Conservation (phyloP, 2,113 vertebrate species). For the Mellivora capensis region DNA sequence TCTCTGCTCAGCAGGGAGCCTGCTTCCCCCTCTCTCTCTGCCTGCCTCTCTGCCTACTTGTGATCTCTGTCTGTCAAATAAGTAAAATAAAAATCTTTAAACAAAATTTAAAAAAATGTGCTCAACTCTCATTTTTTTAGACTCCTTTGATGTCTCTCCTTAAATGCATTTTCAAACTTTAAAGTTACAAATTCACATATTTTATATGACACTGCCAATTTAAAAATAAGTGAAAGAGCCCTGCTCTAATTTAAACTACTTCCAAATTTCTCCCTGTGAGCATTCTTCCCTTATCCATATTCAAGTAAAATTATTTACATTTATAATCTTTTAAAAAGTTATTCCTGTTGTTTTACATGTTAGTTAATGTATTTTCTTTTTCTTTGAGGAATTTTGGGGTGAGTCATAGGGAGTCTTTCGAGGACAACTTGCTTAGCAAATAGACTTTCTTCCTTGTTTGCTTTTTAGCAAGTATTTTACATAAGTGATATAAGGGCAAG, state of each 20-base stretch:
- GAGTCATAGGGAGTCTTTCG: neutral
- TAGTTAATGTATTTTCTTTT: neutral
- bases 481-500: neutral
- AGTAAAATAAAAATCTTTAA: too few relatives aligned
- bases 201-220: neutral
- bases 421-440: neutral
- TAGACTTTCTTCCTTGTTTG: neutral
- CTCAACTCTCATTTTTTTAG: neutral
- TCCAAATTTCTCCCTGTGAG: neutral
- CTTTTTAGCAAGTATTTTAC: neutral
- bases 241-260: neutral
- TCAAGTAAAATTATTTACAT: slow-evolving; percentile 7
- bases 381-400: neutral
- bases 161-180: slow-evolving; percentile 4
- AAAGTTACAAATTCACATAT: neutral
- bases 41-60: too few relatives aligned
- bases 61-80: too few relatives aligned
- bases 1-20: too few relatives aligned
- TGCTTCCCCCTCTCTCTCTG: too few relatives aligned
- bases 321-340: neutral
- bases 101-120: too few relatives aligned
- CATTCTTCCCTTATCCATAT: neutral
- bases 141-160: neutral
- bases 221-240: slow-evolving; percentile 20
- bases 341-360: neutral